Evolutionary conservation across 1,140 invertebrate species (phyloP).

Genomic region (Eciton burchellii): DNA sequence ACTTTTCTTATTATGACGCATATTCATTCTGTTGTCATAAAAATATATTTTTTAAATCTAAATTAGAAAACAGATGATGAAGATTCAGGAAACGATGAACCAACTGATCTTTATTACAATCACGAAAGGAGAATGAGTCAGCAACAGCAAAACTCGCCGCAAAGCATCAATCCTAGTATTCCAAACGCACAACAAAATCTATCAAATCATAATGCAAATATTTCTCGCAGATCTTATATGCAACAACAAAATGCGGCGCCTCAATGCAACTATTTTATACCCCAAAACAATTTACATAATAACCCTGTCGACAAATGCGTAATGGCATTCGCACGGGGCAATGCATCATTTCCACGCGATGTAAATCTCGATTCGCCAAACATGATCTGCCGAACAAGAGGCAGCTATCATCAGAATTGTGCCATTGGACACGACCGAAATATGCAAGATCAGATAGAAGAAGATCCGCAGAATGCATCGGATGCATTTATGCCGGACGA

Average conservation of each 20-base stretch:
- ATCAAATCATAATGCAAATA: slow-evolving; percentile 68
- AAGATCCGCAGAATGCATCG: slow-evolving; percentile 18
- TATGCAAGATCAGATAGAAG: slow-evolving; percentile 17
- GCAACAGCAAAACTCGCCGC: slow-evolving; percentile 76
- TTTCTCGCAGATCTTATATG: slow-evolving; percentile 64
- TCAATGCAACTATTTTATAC: slow-evolving; percentile 38
- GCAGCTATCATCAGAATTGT: slow-evolving; percentile 23
- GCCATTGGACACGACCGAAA: slow-evolving; percentile 19
- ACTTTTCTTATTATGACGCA: not conserved
- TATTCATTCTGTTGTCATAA: no score
- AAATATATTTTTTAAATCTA: not conserved
- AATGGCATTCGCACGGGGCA: not conserved
- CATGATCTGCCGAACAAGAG: slow-evolving; percentile 35
- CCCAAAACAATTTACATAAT: slow-evolving; percentile 8
- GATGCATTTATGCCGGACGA: not conserved
- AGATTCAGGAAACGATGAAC: slow-evolving; percentile 97
- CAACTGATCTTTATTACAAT: slow-evolving; percentile 90
- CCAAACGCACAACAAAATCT: slow-evolving; percentile 72
- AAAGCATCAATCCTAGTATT: slow-evolving; percentile 69
- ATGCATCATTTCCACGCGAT: not conserved
- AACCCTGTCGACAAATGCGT: slow-evolving; percentile 9
- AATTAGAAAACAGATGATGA: slow-evolving; percentile 94
- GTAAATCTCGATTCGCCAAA: slow-evolving; percentile 11
- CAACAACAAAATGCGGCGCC: slow-evolving; percentile 64
- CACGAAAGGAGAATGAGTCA: slow-evolving; percentile 81